These are phyloP conservation scores for Triplophysa dalaica DNA, from an alignment of 2,113 vertebrate genomes.

Conservation along the genomic window DNA sequence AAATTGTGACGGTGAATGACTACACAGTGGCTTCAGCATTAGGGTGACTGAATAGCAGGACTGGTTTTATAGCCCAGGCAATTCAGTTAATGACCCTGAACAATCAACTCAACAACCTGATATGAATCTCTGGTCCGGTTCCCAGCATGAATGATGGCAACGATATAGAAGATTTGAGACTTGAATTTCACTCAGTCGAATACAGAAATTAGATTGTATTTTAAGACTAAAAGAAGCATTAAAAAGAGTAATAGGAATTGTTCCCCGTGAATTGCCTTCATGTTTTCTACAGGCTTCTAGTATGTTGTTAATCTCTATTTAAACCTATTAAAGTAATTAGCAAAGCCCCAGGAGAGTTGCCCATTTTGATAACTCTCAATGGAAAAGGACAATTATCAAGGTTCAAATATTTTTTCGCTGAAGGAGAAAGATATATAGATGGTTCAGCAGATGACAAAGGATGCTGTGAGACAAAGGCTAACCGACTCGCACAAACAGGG, in stretches of 20 bases:
- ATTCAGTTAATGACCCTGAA: constrained; percentile 32
- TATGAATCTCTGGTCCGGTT: not conserved
- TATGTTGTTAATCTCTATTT: constrained; percentile 58
- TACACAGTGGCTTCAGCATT: constrained; percentile 19
- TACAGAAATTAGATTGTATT: not conserved
- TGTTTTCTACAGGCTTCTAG: constrained; percentile 46
- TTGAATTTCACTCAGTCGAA: not conserved
- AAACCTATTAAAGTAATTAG: constrained; percentile 66
- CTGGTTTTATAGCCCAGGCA: not conserved
- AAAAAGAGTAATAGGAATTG: constrained; percentile 30
- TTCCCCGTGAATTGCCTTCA: constrained; percentile 42
- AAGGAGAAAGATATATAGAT: not conserved
- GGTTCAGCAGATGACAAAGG: constrained; percentile 4
- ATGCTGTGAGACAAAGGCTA: not conserved
- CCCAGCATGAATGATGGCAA: not conserved
- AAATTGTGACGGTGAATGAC: constrained; percentile 60
- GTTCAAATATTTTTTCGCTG: constrained; percentile 9
- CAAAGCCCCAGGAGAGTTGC: constrained; percentile 54
- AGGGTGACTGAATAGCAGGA: constrained; percentile 30
- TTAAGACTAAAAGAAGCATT: not conserved
- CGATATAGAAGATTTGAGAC: not conserved
- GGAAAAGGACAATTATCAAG: constrained; percentile 27
- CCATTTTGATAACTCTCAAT: constrained; percentile 48
- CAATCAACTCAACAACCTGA: not conserved
- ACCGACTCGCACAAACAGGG: constrained; percentile 24